Percentiles rank a stretch among this genome's conserved stretches.
These are phyloP conservation scores for Lepus oiostolus DNA, from an alignment of 2,797 vertebrate species.

Conservation along the genomic window DNA sequence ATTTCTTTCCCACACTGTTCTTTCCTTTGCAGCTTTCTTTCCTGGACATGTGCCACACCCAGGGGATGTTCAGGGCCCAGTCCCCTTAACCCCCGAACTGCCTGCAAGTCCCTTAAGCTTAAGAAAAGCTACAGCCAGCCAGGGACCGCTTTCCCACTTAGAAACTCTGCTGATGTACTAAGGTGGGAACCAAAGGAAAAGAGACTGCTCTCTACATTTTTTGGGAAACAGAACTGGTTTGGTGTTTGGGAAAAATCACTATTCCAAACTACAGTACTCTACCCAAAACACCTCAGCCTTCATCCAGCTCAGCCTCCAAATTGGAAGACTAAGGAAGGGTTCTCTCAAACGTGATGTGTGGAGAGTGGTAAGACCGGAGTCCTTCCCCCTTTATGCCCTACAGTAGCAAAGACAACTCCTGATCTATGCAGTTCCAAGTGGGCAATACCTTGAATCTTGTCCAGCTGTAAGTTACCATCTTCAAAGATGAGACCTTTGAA, in stretches of 20 bases:
- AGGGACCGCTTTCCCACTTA: neutral
- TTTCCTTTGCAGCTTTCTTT: conserved; percentile 75
- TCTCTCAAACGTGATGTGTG: neutral
- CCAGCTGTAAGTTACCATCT: conserved; percentile 12
- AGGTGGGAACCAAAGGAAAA: neutral
- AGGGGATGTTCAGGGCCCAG: conserved; percentile 76
- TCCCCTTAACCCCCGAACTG: conserved; percentile 81
- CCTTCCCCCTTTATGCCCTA: neutral
- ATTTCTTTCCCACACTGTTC: conserved; percentile 79
- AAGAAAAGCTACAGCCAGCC: neutral
- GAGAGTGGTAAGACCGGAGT: neutral
- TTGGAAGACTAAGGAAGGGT: neutral
- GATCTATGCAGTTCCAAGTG: neutral
- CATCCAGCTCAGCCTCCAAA: neutral
- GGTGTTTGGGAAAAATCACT: neutral
- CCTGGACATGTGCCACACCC: conserved; percentile 70
- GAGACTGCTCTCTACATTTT: neutral
- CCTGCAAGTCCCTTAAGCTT: conserved; percentile 50
- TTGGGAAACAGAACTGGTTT: neutral
- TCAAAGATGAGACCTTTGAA: conserved; percentile 5
- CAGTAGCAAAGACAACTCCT: conserved; percentile 7
- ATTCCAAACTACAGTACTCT: neutral
- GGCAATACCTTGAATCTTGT: neutral
- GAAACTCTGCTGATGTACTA: neutral
- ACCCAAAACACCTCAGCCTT: neutral